Evolutionary conservation across 2,888 invertebrate genomes (phyloP), one percentile per base, ranked within the genome.

Genomic region (Drosophila lacicola): DNA sequence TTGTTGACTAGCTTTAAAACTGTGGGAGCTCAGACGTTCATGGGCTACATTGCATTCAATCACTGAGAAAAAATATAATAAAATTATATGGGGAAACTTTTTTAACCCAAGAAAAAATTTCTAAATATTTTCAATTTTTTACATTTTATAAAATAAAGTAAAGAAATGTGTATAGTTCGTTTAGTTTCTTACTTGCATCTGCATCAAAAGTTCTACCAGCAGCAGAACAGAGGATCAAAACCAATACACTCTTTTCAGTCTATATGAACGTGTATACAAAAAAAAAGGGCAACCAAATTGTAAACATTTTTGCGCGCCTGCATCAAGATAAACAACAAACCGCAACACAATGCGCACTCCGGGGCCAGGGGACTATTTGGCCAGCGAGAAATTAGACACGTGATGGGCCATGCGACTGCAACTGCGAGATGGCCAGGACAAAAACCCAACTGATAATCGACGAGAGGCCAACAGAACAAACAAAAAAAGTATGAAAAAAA

Each of bases 321-420:
- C 87, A 87, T 90, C 88, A 80, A 82, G 88, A 88, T 88, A 90
- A 80, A 68, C 41, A 65, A 25, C 55, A n/a, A 56, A 67, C 53
- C 66, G 64, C 85, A 75, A 81, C 78, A 87, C 78, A 88, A 79
- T 80, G 71, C 68, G 36, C 64, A 63, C 80, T 82, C 69, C 61
- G 19, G 70, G n/a, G 60, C 50, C 44, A 82, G 83, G 29, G 29
- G 72, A 88, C 88, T 85, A 82, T 88, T 86, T 82, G 89, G 87
- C 74, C 89, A 89, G 83, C 88, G 84, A 80, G 83, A 83, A 83
- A 83, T 83, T 83, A 83, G 83, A 83, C 87, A 83, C 87, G 87
- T 83, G 78, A 84, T 87, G 88, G 68, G 54, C 63, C 51, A 37
- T 47, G 39, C 33, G 17, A 55, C 60, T 50, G 46, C 50, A 37